Percentiles rank a stretch among this genome's conserved stretches.
Evolutionary conservation across 2,113 vertebrate species (phyloP).

Genomic region (Oreocharis arfaki): DNA sequence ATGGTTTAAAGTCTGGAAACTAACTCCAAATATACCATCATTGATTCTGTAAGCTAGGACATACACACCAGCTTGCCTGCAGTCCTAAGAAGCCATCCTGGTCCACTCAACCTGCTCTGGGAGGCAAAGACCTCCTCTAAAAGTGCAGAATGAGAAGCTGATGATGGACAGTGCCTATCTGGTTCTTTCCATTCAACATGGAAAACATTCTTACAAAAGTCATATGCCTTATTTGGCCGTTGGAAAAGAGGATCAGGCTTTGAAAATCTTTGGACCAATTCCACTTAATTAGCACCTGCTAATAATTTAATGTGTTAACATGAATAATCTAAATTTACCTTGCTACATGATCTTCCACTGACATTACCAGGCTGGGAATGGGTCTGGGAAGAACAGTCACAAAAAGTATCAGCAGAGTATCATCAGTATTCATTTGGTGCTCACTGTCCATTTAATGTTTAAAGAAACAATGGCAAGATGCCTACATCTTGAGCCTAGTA

Average conservation of each 20-base stretch:
- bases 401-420: not conserved
- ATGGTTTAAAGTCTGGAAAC: not conserved
- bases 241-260: not conserved
- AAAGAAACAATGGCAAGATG: not conserved
- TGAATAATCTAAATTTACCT: not conserved
- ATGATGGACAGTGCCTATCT: not conserved
- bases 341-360: not conserved
- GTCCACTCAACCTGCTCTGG: not conserved
- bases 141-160: not conserved
- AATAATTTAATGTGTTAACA: not conserved
- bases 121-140: not conserved
- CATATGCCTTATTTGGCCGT: not conserved
- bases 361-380: not conserved
- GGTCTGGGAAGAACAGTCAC: not conserved
- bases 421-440: not conserved
- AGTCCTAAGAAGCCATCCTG: not conserved
- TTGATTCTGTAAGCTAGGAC: not conserved
- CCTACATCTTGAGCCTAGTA: not conserved
- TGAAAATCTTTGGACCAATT: not conserved
- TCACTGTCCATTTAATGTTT: not conserved
- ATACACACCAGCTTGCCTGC: not conserved
- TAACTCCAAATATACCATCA: not conserved
- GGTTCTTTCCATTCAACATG: not conserved
- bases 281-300: not conserved
- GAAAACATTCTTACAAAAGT: not conserved